Conservation (phyloP, 2,888 invertebrate genomes). For the Cryptus armator region DNA sequence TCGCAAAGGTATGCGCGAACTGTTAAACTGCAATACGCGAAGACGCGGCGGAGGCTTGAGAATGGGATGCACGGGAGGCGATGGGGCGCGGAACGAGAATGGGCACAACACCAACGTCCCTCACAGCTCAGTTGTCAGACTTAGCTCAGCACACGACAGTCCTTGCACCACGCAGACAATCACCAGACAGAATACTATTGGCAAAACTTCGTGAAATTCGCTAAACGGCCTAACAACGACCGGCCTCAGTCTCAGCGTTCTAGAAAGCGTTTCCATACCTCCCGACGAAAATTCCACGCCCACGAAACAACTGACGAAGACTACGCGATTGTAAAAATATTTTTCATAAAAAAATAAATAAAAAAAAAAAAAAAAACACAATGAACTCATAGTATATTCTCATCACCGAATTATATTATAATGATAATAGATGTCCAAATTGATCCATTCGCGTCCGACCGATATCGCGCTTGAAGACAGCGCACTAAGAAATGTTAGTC, state of each 20-base stretch:
- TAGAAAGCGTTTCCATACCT: constrained; percentile 41
- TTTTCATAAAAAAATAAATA: constrained; percentile 46
- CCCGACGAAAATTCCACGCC: constrained; percentile 6
- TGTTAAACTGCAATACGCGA: constrained; percentile 88
- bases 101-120: constrained; percentile 70
- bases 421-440: not conserved
- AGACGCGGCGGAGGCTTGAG: constrained; percentile 76
- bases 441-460: not conserved
- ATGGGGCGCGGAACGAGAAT: constrained; percentile 74
- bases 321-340: constrained; percentile 51
- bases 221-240: constrained; percentile 59
- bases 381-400: constrained; percentile 14
- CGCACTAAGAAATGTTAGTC: not conserved
- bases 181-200: constrained; percentile 71
- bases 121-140: constrained; percentile 76
- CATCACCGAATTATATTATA: constrained; percentile 22
- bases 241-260: constrained; percentile 57
- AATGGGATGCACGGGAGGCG: constrained; percentile 75
- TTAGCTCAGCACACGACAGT: constrained; percentile 77
- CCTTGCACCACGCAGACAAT: constrained; percentile 74
- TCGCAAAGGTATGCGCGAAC: constrained; percentile 93
- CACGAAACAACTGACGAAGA: not conserved
- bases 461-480: not conserved
- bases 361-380: not conserved
- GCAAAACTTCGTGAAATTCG: constrained; percentile 67